Percentiles rank a stretch among this genome's conserved stretches.
Conservation (phyloP, 2,888 invertebrate species). For the Anoplius nigerrimus region DNA sequence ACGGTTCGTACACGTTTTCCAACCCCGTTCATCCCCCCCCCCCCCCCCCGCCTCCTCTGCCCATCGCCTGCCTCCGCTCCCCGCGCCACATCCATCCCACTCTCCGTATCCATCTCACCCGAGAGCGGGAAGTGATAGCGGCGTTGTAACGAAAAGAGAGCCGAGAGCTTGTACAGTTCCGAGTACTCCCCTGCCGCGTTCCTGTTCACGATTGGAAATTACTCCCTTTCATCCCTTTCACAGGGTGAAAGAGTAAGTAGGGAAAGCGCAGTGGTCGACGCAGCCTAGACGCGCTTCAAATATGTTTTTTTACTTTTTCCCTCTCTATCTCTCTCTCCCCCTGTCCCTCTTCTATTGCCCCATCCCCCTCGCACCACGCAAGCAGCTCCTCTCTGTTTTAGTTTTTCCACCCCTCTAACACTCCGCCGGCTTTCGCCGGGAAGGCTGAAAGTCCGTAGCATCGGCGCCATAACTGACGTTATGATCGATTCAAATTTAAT, state of each 20-base stretch:
- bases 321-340: neutral
- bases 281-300: slow-evolving; percentile 4
- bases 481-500: slow-evolving; percentile 64
- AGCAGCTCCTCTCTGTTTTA: neutral
- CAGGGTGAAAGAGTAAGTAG: slow-evolving; percentile 54
- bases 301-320: slow-evolving; percentile 3
- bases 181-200: slow-evolving; percentile 20
- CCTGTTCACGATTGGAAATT: slow-evolving; percentile 59
- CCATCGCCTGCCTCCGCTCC: no score
- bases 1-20: no score
- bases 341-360: neutral
- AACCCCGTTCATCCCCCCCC: no score
- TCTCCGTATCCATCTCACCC: no score
- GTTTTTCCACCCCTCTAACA: slow-evolving; percentile 3
- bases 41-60: no score
- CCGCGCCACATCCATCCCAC: no score
- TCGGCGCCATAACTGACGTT: slow-evolving; percentile 4
- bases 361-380: neutral
- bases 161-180: neutral
- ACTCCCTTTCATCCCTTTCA: slow-evolving; percentile 58
- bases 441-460: slow-evolving; percentile 15
- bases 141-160: neutral
- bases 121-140: neutral
- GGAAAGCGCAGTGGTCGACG: slow-evolving; percentile 42
- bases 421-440: slow-evolving; percentile 2